Base-by-base conservation (phyloP, 2,888 invertebrate species). In the Uloborus plumipes region DNA sequence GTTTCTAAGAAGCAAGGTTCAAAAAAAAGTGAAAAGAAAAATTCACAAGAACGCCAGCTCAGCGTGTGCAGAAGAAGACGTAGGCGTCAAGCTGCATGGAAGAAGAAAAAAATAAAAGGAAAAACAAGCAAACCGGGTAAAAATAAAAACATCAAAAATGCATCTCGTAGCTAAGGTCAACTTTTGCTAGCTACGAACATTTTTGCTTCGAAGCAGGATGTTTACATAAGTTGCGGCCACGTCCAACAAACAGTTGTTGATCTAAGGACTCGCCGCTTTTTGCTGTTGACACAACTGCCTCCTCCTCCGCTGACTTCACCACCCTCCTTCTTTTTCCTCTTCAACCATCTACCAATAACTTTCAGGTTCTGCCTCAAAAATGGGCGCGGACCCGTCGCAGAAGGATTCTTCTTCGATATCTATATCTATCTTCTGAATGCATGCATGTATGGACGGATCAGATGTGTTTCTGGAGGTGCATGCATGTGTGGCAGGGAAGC, bases 171-270 rank as follows among this genome's bases (percentile, higher is more conserved):
- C 80, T 74, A 81, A 81, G 80, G 80, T 81, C 80, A 81, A 81
- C 80, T 74, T 71, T 70, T 58, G 70, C 70, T 70, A 71, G 65
- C 66, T 58, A 49, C n/a, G 73, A 74, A 81, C 74, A 70, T 81
- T 81, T 80, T 69, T 73, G 73, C 78, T 67, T 58, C 67, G 73
- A 51, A 81, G 80, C 80, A 81, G 80, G 80, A 81, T 81, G 80
- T 81, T 81, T 81, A 81, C 80, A 81, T 81, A 81, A 81, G 80
- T 81, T 81, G 80, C 80, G 80, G 80, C 80, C 80, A 81, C 80
- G 80, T 80, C 80, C 73, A 74, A 73, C 80, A 81, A 81, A 81
- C 80, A 81, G 80, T 81, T 81, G 80, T 81, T 81, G 80, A 81
- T 81, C 80, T 81, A 81, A 81, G 80, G 74, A 81, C 74, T 65